Evolutionary conservation across 2,113 vertebrate species (phyloP), one percentile per base, ranked within the genome.

Genomic region (Corydoras maculifer): DNA sequence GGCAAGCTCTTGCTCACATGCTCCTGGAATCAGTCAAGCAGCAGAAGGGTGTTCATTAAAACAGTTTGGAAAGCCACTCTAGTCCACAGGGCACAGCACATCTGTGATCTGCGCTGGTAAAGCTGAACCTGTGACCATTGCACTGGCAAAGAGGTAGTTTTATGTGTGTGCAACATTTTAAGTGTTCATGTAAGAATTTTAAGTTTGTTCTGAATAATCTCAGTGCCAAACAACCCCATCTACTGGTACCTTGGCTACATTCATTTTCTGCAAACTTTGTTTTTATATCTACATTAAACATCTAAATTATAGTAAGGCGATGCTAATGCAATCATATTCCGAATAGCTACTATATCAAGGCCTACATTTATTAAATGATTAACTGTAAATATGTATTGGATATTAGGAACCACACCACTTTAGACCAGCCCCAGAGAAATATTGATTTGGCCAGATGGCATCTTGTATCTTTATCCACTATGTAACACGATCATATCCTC

Each of bases 21-120:
- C 77, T 61, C 54, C 61, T 51, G 77, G 73, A 74, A 72, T 53
- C 60, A 78, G 77, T 35, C n/a, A 32, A 57, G 65, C 65, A 63
- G 15, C 62, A 68, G 75, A 57, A 67, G 73, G 73, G 78, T 73
- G 77, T 80, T 80, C 79, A 78, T 80, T 80, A 78, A 75, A 68
- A 58, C 25, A 32, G 75, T 75, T 78, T 80, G 73, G 73, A 78
- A 75, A 73, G 76, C 70, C 69, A 59, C 65, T 72, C 73, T 72
- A 50, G 69, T 43, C 35, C 35, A 43, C 35, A 43, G 35, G 35
- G 35, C 35, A 43, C 35, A 8, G 35, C 35, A 43, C 35, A 65
- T 69, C 57, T 62, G 57, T 50, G 32, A 58, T 43, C 25, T 59
- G 35, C 32, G 43, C 43, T 66, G 43, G 51, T 13, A 51, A 74